Evolutionary conservation across 2,113 vertebrate species (phyloP).

Genomic region (Oenanthe oenanthe): DNA sequence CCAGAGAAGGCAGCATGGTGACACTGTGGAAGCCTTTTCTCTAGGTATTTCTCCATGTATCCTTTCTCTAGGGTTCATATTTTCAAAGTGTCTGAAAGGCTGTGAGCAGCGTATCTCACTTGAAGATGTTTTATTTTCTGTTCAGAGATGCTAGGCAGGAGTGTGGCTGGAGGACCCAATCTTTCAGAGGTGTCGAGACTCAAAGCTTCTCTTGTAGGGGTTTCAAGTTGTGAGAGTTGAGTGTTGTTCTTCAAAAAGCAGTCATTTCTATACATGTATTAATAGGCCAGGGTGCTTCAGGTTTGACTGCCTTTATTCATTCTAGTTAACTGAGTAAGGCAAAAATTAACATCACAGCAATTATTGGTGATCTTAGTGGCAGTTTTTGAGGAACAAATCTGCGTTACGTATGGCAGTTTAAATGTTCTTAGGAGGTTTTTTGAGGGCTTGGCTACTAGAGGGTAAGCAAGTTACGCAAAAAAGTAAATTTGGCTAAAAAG

Average conservation of each 20-base stretch:
- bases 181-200: neutral
- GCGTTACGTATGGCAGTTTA: neutral
- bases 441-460: neutral
- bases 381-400: neutral
- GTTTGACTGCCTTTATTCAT: neutral
- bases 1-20: neutral
- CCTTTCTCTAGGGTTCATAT: neutral
- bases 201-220: neutral
- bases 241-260: neutral
- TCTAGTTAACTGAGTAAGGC: neutral
- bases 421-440: neutral
- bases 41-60: fast-evolving
- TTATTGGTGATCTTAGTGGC: neutral
- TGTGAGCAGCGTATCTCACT: neutral
- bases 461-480: neutral
- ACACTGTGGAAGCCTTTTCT: neutral
- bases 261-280: neutral
- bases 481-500: neutral
- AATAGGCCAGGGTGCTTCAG: neutral
- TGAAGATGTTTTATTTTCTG: neutral
- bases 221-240: neutral
- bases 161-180: neutral
- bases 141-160: neutral
- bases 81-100: neutral
- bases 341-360: neutral